These are phyloP conservation scores for Aporrectodea caliginosa DNA, from an alignment of 1,140 invertebrate species.

Conservation along the genomic window DNA sequence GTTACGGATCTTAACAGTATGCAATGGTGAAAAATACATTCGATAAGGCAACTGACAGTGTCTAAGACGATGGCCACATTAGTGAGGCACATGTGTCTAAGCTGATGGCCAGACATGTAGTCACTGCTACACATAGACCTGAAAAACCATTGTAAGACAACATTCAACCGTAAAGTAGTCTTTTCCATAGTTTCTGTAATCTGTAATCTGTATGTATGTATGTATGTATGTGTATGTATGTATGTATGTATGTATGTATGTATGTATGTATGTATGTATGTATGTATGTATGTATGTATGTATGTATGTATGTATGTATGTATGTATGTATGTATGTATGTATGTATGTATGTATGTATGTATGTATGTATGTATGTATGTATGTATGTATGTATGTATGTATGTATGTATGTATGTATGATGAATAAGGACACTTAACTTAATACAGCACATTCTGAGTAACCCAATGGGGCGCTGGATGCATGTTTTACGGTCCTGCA, in stretches of 20 bases:
- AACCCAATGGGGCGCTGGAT: not conserved
- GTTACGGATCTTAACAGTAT: too few relatives aligned
- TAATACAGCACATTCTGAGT: not conserved
- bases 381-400: conserved; percentile 7
- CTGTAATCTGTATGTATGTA: too few relatives aligned
- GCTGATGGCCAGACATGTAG: too few relatives aligned
- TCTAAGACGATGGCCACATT: too few relatives aligned
- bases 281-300: conserved; percentile 7
- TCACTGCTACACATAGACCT: too few relatives aligned
- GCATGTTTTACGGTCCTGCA: too few relatives aligned
- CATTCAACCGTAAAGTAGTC: too few relatives aligned
- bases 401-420: conserved; percentile 6
- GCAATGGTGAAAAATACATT: too few relatives aligned
- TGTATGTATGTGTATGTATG: conserved; percentile 7
- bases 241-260: conserved; percentile 7
- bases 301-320: conserved; percentile 7
- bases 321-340: conserved; percentile 7
- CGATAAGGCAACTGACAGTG: too few relatives aligned
- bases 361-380: conserved; percentile 7
- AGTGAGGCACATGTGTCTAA: too few relatives aligned
- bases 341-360: conserved; percentile 7
- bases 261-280: conserved; percentile 7
- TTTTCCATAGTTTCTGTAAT: too few relatives aligned
- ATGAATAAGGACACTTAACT: not conserved
- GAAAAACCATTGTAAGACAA: too few relatives aligned